Percentiles rank a stretch among this genome's conserved stretches.
Evolutionary conservation across 2,113 vertebrate genomes (phyloP).

Genomic region (Puffinus mauretanicus): DNA sequence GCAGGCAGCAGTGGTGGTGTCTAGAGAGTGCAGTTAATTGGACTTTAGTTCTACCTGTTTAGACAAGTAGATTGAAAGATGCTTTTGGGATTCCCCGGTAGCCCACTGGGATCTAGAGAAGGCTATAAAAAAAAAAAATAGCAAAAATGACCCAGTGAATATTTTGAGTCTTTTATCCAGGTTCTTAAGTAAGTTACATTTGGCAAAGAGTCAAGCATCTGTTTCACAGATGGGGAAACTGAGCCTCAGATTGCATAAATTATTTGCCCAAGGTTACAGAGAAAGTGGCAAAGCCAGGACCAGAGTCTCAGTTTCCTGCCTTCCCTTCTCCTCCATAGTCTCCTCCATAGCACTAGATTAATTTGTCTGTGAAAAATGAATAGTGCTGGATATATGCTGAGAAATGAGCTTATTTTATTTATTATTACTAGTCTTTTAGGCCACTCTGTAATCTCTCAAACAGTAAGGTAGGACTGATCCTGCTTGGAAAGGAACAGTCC

Average conservation of each 20-base stretch:
- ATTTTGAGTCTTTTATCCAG: not conserved
- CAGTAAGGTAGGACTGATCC: not conserved
- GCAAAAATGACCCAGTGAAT: slow-evolving; percentile 8
- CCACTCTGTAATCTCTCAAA: not conserved
- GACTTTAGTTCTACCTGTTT: slow-evolving; percentile 45
- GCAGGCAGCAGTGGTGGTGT: not conserved
- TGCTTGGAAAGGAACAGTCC: not conserved
- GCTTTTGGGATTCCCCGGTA: slow-evolving; percentile 30
- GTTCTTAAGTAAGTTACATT: slow-evolving; percentile 3
- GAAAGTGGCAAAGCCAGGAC: not conserved
- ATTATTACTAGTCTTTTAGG: not conserved
- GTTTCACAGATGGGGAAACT: slow-evolving; percentile 45
- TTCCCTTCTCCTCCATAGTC: not conserved
- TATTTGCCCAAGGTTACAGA: slow-evolving; percentile 16
- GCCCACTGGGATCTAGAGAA: not conserved
- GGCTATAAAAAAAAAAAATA: not conserved
- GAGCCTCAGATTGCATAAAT: not conserved
- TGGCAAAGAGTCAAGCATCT: slow-evolving; percentile 29
- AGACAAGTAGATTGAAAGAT: slow-evolving; percentile 12
- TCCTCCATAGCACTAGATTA: not conserved
- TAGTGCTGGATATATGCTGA: not conserved
- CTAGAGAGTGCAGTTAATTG: slow-evolving; percentile 21
- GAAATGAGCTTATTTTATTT: slow-evolving; percentile 10
- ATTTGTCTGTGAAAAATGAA: not conserved
- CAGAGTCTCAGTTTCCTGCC: not conserved